phyloP scores from a whole-genome alignment of 2,888 invertebrate species.

The Xylocampa areola region DNA sequence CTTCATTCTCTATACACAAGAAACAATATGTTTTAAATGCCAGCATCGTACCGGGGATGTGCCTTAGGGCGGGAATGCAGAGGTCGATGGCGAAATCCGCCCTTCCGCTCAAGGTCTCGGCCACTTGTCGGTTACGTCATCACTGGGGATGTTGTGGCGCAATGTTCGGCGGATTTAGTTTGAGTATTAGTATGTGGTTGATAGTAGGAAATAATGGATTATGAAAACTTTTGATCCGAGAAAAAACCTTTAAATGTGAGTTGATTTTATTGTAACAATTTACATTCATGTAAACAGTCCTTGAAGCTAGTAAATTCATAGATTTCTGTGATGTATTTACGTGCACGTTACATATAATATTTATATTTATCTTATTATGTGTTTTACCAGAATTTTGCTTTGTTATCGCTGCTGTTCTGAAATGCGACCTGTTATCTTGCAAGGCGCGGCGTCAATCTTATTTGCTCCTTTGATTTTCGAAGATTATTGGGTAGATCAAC shows the following conservation, averaged over 20 bases:
- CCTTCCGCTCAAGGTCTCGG: constrained; percentile 70
- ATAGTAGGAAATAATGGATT: not conserved
- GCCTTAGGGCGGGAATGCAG: constrained; percentile 53
- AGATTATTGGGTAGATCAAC: no score
- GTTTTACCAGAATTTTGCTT: no score
- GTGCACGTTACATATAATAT: no score
- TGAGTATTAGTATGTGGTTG: constrained; percentile 4
- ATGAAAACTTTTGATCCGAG: no score
- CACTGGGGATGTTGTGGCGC: constrained; percentile 43
- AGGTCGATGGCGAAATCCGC: constrained; percentile 57
- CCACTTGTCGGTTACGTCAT: constrained; percentile 70
- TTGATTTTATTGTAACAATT: constrained; percentile 23
- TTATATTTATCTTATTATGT: no score
- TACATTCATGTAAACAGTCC: not conserved
- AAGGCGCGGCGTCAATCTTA: no score
- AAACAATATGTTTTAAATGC: constrained; percentile 44
- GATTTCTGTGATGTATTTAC: no score
- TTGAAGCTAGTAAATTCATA: no score
- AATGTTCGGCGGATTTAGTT: constrained; percentile 24
- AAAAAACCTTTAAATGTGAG: no score
- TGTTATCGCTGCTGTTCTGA: no score
- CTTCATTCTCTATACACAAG: constrained; percentile 9
- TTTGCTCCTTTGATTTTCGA: no score
- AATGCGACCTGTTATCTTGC: no score
- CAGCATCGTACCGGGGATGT: constrained; percentile 31